Percentiles rank a stretch among this genome's conserved stretches.
Evolutionary conservation across 2,797 vertebrate species (phyloP).

Genomic region (Cryptoblepharus egeriae): DNA sequence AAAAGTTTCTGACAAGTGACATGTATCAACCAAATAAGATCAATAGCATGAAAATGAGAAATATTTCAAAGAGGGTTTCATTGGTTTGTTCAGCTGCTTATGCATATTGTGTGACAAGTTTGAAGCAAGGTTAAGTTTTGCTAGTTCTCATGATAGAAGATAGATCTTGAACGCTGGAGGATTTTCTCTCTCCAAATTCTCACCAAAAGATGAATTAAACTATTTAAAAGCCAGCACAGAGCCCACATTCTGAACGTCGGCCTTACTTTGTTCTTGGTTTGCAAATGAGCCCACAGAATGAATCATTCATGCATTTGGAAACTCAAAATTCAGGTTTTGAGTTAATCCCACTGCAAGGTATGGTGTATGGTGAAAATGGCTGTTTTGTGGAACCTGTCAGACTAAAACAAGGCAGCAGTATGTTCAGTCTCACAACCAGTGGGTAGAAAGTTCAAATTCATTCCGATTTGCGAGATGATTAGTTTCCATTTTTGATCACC

Average conservation of each 20-base stretch:
- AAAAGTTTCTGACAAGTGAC: conserved; percentile 37
- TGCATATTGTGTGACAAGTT: not conserved
- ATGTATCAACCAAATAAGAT: conserved; percentile 29
- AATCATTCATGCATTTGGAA: conserved; percentile 75
- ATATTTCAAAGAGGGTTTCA: conserved; percentile 41
- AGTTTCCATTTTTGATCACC: conserved; percentile 56
- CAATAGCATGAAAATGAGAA: conserved; percentile 36
- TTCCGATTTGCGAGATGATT: conserved; percentile 65
- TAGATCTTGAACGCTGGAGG: conserved; percentile 52
- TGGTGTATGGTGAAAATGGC: conserved; percentile 66
- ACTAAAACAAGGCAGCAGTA: conserved; percentile 68
- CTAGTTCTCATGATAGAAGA: conserved; percentile 49
- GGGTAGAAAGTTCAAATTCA: conserved; percentile 71
- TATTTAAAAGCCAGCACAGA: conserved; percentile 77
- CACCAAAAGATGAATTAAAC: conserved; percentile 75
- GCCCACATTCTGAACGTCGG: conserved; percentile 70
- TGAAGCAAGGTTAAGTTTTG: conserved; percentile 61
- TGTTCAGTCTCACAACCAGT: conserved; percentile 61
- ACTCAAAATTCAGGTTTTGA: conserved; percentile 63
- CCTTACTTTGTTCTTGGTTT: conserved; percentile 71
- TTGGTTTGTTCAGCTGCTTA: conserved; percentile 38
- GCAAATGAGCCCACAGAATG: conserved; percentile 73
- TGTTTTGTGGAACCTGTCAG: conserved; percentile 72
- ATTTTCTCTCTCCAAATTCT: conserved; percentile 64
- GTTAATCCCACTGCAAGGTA: conserved; percentile 67